Base-by-base conservation (phyloP, 2,888 invertebrate species). In the Parnassius mnemosyne region DNA sequence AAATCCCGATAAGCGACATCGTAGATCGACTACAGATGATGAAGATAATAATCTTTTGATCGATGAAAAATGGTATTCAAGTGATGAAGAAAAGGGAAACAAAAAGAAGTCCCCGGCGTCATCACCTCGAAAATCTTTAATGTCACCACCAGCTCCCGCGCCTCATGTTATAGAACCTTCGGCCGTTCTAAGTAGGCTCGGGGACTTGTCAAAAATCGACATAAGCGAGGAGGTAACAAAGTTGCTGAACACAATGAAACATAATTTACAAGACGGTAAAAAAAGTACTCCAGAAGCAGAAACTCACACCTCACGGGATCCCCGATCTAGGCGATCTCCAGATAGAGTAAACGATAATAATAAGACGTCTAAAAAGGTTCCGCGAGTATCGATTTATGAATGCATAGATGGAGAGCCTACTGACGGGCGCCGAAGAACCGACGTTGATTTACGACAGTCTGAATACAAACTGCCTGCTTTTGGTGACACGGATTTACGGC, bases 21-120 rank as follows among this genome's bases (percentile, higher is more conserved):
- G 92, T 53, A 87, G 88, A 1, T 91, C 90, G 42, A 92, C 92
- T 57, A 93, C 92, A 60, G 92, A 93, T 60, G 93, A 93, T 65
- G 93, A 93, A 73, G 93, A 93, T 68, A 92, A 93, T 63, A 93
- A 93, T 78, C 81, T 93, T 69, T 81, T 89, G 65, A 92, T 92
- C 65, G 93, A 93, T 69, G 92, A 92, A 71, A 94, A 95, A 82
- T 96, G 96, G 95, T 96, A 96, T 77, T 96, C 96, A 2, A 96
- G 96, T 77, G 96, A 96, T 71, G 95, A 95, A 71, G 95, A 94
- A 72, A 95, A 95, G 65, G 78, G 80, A 41, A 75, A 66, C 25
- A 91, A 85, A 73, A 84, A 77, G 61, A 89, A 81, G 65, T 89
- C 92, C 41, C 89, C 88, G 12, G 72, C 69, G 53, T 78, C 80